Conservation (phyloP, 1,140 invertebrate species). For the Drosophila ironensis region DNA sequence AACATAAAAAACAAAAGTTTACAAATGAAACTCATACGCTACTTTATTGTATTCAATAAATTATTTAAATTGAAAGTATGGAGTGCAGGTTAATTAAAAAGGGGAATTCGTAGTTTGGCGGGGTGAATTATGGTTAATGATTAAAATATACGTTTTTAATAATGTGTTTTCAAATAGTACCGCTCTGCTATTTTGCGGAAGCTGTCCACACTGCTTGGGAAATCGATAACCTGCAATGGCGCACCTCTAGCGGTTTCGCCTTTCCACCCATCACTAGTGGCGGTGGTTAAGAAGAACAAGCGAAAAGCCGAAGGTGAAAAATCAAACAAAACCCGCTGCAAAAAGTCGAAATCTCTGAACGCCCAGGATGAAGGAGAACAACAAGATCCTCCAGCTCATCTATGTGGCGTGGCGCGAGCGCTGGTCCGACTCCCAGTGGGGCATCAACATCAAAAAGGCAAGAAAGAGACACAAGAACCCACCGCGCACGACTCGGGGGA, state of each 20-base stretch:
- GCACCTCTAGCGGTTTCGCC: not conserved
- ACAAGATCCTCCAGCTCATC: constrained; percentile 70
- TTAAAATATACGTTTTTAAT: no score
- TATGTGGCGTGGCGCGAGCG: constrained; percentile 93
- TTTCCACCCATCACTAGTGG: constrained; percentile 17
- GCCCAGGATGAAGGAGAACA: constrained; percentile 64
- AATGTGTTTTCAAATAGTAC: no score
- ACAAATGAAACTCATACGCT: constrained; percentile 66
- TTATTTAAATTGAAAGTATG: constrained; percentile 63
- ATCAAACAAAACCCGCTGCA: constrained; percentile 14
- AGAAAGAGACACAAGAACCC: not conserved
- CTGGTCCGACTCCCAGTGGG: constrained; percentile 97
- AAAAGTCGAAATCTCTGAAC: not conserved
- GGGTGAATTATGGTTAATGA: no score
- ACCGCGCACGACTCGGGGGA: no score
- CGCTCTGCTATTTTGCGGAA: no score
- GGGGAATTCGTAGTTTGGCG: no score
- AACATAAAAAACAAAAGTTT: constrained; percentile 56
- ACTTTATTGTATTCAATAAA: constrained; percentile 80
- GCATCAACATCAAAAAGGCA: constrained; percentile 95
- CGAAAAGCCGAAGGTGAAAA: constrained; percentile 3
- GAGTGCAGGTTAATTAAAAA: no score
- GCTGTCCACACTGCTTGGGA: no score
- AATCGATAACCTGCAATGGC: not conserved
- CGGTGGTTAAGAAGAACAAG: constrained; percentile 16